A percentile compares a stretch with the other conserved stretches of the same genome.
phyloP scores from a whole-genome alignment of 2,113 vertebrate genomes.

The Kryptolebias marmoratus region DNA sequence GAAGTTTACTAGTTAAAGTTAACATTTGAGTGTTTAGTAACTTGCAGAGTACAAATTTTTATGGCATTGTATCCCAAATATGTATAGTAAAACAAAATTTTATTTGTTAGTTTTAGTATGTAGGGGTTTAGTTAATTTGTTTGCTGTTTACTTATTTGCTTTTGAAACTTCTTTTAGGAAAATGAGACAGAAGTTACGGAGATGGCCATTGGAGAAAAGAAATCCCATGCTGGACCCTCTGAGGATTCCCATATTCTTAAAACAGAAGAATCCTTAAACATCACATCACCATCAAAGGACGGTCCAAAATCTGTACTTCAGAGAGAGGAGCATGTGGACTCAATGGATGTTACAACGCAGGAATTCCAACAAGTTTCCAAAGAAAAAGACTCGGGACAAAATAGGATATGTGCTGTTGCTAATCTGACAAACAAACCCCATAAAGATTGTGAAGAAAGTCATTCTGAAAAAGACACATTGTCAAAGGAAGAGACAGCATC shows the following conservation, averaged over 20 bases:
- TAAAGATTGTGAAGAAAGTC: neutral
- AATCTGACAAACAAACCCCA: neutral
- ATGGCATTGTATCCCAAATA: neutral
- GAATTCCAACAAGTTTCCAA: conserved; percentile 7
- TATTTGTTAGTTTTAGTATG: neutral
- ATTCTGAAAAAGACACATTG: conserved; percentile 5
- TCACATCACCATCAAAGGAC: neutral
- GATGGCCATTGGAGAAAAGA: conserved; percentile 10
- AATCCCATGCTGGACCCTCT: neutral
- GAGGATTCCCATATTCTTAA: conserved; percentile 2
- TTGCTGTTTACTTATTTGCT: neutral
- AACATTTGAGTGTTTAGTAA: too few species aligned
- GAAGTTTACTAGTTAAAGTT: too few species aligned
- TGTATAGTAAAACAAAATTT: neutral
- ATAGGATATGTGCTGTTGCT: neutral
- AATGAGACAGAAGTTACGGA: conserved; percentile 24
- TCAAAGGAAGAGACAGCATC: conserved; percentile 13
- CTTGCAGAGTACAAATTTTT: too few species aligned
- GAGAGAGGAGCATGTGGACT: conserved; percentile 1
- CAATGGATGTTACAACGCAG: neutral
- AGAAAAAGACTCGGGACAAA: conserved; percentile 17
- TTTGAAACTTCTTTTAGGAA: conserved; percentile 38
- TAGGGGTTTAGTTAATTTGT: neutral
- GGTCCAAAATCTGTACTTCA: neutral
- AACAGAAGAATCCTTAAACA: conserved; percentile 4